Evolutionary conservation across 2,888 invertebrate species (phyloP), one percentile per base, ranked within the genome.

Genomic region (Dichetophora obliterata): DNA sequence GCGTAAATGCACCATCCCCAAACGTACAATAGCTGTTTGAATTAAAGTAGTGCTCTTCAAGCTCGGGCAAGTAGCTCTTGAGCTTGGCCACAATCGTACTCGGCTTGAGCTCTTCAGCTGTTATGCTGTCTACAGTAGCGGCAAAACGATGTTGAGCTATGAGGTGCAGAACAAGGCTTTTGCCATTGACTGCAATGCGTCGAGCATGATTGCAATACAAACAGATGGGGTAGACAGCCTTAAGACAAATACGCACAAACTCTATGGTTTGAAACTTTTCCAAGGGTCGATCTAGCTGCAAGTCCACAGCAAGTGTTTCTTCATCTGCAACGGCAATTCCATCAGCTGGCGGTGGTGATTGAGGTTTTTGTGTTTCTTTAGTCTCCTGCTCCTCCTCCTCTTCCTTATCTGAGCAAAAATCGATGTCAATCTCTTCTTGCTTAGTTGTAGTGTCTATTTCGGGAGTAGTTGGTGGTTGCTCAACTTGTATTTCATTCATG

Each of bases 181-280:
- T 93, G 71, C 94, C 95, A 88, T 96, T 95, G 0, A 96, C 95
- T 14, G 95, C 94, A 82, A 96, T 95, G 83, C 94, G 94, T 24
- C 95, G 91, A 0, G 95, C 95, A 90, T 96, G 95, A 86, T 96
- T 95, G 85, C 96, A 96, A 87, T 95, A 96, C 75, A 95, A 92
- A 87, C 96, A 96, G 78, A 91, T 91, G 8, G 92, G 90, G 84
- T 93, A 92, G 0, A 95, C 94, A 16, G 92, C 91, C 80, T 91
- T 90, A 71, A 96, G 90, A 88, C 95, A 95, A 80, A 93, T 93
- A 85, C 94, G 94, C 48, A 96, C 86, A 78, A 96, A 90, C 78
- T 93, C 91, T 83, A 93, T 92, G 61, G 94, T 90, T 77, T 93
- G 92, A 87, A 95, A 93, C 87, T 92, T 94, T 85, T 95, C 95